These are phyloP conservation scores for Raphicerus campestris DNA, from an alignment of 2,113 vertebrate species.

Conservation along the genomic window DNA sequence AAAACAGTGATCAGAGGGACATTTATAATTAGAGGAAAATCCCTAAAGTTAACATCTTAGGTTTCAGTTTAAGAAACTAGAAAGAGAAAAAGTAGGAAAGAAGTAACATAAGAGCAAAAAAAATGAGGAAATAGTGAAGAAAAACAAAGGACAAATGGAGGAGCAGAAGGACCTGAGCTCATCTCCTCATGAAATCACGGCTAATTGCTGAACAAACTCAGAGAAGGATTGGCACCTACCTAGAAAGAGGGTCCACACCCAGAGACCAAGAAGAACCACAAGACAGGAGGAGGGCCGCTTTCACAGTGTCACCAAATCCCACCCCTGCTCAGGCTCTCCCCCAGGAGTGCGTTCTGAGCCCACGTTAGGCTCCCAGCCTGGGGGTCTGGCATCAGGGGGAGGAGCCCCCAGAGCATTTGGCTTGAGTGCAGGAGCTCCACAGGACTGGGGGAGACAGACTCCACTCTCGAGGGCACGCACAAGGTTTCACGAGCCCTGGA, in stretches of 20 bases:
- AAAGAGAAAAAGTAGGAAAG: background rate
- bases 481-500: background rate
- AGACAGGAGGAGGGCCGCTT: background rate
- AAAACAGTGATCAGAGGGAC: background rate
- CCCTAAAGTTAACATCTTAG: background rate
- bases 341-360: background rate
- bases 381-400: background rate
- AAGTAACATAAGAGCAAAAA: background rate
- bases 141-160: background rate
- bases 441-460: background rate
- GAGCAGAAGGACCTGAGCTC: background rate
- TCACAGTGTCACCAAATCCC: background rate
- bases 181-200: background rate
- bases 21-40: background rate
- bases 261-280: background rate
- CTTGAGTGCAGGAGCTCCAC: background rate
- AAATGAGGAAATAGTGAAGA: background rate
- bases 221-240: background rate
- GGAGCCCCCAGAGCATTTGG: background rate
- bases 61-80: background rate
- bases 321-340: background rate
- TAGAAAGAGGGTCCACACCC: background rate
- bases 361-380: background rate
- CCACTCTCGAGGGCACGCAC: background rate
- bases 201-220: background rate